Conservation (phyloP, 2,797 vertebrate species). For the Lophius americanus region DNA sequence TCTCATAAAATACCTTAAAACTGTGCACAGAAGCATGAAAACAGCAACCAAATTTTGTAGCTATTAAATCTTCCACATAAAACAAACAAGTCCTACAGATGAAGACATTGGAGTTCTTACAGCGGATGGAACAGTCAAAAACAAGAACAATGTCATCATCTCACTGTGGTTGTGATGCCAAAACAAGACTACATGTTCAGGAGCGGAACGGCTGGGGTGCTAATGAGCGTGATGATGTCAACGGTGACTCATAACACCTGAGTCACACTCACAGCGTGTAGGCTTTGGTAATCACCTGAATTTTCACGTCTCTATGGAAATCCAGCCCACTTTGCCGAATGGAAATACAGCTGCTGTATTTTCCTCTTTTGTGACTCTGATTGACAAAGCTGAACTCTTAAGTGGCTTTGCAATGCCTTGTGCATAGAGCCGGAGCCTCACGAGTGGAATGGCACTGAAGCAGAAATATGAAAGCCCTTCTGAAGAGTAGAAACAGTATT, state of each 20-base stretch:
- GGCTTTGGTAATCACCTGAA: conserved; percentile 49
- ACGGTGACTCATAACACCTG: conserved; percentile 68
- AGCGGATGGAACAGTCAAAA: conserved; percentile 8
- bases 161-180: conserved; percentile 32
- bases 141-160: conserved; percentile 20
- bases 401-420: conserved; percentile 68
- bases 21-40: not conserved
- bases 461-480: conserved; percentile 52
- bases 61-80: not conserved
- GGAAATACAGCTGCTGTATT: conserved; percentile 59
- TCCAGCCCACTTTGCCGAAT: conserved; percentile 32
- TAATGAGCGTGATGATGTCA: conserved; percentile 63
- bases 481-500: conserved; percentile 52
- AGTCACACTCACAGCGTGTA: conserved; percentile 43
- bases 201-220: conserved; percentile 38
- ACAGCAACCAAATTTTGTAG: not conserved
- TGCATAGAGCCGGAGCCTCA: conserved; percentile 49
- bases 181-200: conserved; percentile 45
- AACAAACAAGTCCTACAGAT: conserved; percentile 2
- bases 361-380: conserved; percentile 56
- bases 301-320: conserved; percentile 58
- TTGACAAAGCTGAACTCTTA: conserved; percentile 73
- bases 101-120: not conserved
- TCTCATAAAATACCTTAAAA: not conserved
- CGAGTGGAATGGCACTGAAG: conserved; percentile 54